phyloP scores from a whole-genome alignment of 2,797 vertebrate species.

The Labeo calbasu region DNA sequence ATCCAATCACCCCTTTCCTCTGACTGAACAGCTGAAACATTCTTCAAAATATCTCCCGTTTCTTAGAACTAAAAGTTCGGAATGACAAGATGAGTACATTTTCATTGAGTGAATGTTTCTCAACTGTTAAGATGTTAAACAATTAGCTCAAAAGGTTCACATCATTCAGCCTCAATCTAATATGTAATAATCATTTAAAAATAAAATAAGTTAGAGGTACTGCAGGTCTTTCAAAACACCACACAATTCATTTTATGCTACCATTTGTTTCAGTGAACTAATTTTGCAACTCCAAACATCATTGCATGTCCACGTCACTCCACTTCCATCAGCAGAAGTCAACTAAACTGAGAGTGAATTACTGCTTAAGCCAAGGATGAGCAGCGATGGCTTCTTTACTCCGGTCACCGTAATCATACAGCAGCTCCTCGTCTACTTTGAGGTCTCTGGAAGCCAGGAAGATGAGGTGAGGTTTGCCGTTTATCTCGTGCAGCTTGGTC shows the following conservation, averaged over 20 bases:
- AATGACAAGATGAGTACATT: not conserved
- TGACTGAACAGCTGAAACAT: not conserved
- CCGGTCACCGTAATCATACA: conserved; percentile 94
- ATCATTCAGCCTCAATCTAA: not conserved
- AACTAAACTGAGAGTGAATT: conserved; percentile 34
- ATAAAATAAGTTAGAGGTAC: not conserved
- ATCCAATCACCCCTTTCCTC: too few relatives aligned
- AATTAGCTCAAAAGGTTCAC: not conserved
- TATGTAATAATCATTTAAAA: not conserved
- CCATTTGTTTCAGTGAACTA: not conserved
- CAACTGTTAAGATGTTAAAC: not conserved
- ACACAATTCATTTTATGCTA: not conserved
- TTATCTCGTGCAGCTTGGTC: conserved; percentile 88
- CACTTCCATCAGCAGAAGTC: not conserved
- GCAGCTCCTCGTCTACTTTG: conserved; percentile 85
- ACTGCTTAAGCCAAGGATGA: conserved; percentile 93
- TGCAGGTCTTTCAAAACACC: not conserved
- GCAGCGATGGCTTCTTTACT: conserved; percentile 89
- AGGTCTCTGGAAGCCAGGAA: conserved; percentile 91
- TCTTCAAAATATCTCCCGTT: too few relatives aligned
- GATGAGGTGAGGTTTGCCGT: conserved; percentile 89
- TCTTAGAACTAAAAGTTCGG: not conserved
- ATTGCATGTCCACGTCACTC: not conserved
- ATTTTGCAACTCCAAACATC: not conserved
- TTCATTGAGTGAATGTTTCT: not conserved